A percentile compares a stretch with the other conserved stretches of the same genome.
Evolutionary conservation across 2,797 vertebrate species (phyloP).

Genomic region (Dermochelys coriacea): DNA sequence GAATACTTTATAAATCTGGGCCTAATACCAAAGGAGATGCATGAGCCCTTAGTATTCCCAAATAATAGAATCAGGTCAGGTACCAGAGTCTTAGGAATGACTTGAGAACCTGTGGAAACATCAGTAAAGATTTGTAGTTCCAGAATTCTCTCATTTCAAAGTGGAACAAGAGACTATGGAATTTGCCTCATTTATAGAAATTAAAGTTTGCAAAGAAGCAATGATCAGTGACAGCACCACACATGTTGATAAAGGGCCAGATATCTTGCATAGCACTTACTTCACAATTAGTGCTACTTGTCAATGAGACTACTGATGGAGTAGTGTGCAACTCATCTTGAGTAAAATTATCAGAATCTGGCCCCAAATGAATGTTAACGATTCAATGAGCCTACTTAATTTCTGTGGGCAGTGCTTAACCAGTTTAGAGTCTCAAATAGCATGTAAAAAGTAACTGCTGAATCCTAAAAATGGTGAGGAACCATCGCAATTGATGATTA

Average conservation of each 20-base stretch:
- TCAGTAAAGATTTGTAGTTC: background rate
- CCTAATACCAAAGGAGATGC: background rate
- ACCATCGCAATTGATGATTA: constrained; percentile 31
- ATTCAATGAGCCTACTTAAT: background rate
- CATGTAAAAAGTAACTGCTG: constrained; percentile 25
- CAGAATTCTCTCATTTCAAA: background rate
- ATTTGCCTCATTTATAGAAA: background rate
- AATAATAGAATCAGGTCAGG: background rate
- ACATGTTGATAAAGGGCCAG: background rate
- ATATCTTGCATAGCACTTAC: background rate
- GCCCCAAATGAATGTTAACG: background rate
- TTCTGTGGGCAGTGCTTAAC: background rate
- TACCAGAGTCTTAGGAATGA: background rate
- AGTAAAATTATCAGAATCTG: background rate
- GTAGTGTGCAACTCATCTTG: background rate
- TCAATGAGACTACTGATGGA: background rate
- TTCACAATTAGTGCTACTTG: background rate
- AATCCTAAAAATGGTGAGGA: constrained; percentile 47
- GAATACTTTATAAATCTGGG: background rate
- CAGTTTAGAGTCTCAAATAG: constrained; percentile 40
- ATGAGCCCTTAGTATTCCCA: background rate
- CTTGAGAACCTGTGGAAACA: background rate
- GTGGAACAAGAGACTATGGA: background rate
- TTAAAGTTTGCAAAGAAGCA: background rate
- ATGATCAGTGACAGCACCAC: background rate